Evolutionary conservation across 2,797 vertebrate genomes (phyloP).

Genomic region (Clamator glandarius): DNA sequence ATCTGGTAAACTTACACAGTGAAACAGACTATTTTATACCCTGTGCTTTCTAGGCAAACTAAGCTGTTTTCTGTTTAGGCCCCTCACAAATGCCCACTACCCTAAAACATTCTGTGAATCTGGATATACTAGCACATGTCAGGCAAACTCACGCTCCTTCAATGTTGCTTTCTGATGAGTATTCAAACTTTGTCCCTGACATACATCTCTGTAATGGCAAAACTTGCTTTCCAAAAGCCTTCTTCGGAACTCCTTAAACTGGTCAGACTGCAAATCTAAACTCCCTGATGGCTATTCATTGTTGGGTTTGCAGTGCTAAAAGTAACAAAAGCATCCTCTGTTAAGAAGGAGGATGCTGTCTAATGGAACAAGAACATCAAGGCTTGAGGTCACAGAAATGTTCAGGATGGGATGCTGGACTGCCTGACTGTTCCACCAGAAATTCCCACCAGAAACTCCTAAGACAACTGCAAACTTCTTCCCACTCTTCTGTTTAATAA

Average conservation of each 20-base stretch:
- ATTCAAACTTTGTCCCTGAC: background rate
- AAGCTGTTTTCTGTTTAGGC: background rate
- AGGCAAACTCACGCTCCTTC: background rate
- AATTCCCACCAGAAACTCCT: background rate
- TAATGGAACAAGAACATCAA: background rate
- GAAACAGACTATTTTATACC: background rate
- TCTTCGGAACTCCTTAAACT: background rate
- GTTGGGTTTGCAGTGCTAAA: background rate
- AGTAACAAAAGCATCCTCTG: background rate
- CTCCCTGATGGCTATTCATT: background rate
- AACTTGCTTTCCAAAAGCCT: background rate
- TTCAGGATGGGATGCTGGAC: background rate
- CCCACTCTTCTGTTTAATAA: background rate
- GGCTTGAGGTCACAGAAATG: background rate
- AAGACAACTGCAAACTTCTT: background rate
- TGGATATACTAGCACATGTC: background rate
- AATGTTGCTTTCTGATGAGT: background rate
- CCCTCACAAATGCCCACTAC: background rate
- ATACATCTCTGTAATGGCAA: background rate
- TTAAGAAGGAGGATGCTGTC: background rate
- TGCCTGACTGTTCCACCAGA: background rate
- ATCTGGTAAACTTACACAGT: background rate
- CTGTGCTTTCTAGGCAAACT: background rate
- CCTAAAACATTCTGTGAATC: background rate
- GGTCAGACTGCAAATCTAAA: background rate